Evolutionary conservation across 2,888 invertebrate genomes (phyloP), one percentile per base, ranked within the genome.

Genomic region (Watsonalla cultraria): DNA sequence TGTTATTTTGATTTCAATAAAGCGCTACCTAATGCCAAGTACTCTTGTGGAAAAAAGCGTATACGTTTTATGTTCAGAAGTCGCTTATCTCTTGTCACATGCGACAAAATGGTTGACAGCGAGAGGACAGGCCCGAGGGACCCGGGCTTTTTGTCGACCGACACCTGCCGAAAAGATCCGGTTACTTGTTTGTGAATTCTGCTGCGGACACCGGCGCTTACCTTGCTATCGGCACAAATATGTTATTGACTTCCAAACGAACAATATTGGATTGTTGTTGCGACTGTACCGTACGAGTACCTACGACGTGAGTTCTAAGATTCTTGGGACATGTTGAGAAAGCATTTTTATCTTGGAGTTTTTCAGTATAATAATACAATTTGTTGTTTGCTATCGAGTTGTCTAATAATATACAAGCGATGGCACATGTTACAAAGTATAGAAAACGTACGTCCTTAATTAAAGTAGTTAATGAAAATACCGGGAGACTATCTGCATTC

Each of bases 121-220:
- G 66, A 68, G 66, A 66, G 72, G 72, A 66, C 72, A 66, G 70
- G 76, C 81, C 72, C 72, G 52, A 62, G 80, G 83, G 80, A 74
- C 68, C 64, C 70, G 59, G 64, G 78, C 76, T 75, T 80, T 83
- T 80, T 80, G 85, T 82, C 80, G 79, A 72, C 74, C 75, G 81
- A 84, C 87, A 86, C 86, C 87, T 86, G 86, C 77, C 80, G 76
- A 68, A 77, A 74, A 79, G 80, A 82, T 82, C 78, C 68, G 68
- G 74, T 81, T 82, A 80, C 82, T 80, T 82, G 82, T 84, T 82
- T 80, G 78, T 68, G 74, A 76, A 77, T 76, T 75, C 76, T 77
- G 78, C 80, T 78, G 74, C 66, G 65, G 65, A 60, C 68, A 42
- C 42, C 42, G 11, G 11, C 42, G 42, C 42, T 42, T 42, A 42